Conservation (phyloP, 1,140 invertebrate genomes). For the Tetramorium alpestre region DNA sequence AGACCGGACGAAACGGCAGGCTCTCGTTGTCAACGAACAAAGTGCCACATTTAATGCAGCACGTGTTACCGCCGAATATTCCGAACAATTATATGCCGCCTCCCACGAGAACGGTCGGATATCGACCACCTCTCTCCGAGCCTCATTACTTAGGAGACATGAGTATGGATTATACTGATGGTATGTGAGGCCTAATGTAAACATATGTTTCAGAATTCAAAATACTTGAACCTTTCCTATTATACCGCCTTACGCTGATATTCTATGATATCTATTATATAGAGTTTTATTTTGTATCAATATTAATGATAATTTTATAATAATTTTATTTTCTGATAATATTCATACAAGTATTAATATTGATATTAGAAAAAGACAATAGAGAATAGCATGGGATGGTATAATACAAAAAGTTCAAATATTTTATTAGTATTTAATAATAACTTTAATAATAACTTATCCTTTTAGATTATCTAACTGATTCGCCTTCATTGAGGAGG, state of each 20-base stretch:
- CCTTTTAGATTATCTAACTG: conserved; percentile 80
- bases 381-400: no score
- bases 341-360: no score
- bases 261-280: no score
- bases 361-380: no score
- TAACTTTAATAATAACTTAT: neutral
- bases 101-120: conserved; percentile 71
- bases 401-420: no score
- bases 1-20: conserved; percentile 85
- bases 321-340: no score
- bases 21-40: conserved; percentile 86
- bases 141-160: conserved; percentile 79
- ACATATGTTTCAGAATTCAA: no score
- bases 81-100: conserved; percentile 73
- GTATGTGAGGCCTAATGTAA: conserved; percentile 54
- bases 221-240: no score
- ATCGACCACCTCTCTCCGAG: conserved; percentile 73
- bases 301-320: no score
- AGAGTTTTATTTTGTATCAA: no score
- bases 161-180: conserved; percentile 77
- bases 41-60: conserved; percentile 70
- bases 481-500: conserved; percentile 79
- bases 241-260: no score
- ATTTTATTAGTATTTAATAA: no score
- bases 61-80: conserved; percentile 64